Percentiles rank a stretch among this genome's conserved stretches.
Evolutionary conservation across 1,140 invertebrate species (phyloP).

Genomic region (Plectrocnemia conspersa): DNA sequence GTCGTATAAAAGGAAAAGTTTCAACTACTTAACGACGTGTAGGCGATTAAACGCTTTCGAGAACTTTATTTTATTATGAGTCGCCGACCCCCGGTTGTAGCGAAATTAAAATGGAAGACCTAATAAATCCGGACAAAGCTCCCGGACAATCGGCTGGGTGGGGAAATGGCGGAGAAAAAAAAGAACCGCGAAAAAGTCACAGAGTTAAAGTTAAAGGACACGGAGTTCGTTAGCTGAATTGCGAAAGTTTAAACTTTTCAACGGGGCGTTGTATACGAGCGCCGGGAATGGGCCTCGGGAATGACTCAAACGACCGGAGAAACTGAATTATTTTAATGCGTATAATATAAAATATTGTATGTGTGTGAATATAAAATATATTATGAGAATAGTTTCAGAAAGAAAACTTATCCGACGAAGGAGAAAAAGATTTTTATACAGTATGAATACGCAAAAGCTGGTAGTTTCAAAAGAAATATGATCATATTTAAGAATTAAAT

Average conservation of each 20-base stretch:
- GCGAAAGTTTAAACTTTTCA: constrained; percentile 28
- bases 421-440: no score
- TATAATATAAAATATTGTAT: no score
- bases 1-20: constrained; percentile 11
- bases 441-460: no score
- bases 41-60: constrained; percentile 25
- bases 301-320: no score
- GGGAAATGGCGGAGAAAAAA: constrained; percentile 10
- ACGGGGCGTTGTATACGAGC: neutral
- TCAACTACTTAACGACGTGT: constrained; percentile 27
- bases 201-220: constrained; percentile 33
- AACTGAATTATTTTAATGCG: no score
- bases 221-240: constrained; percentile 33
- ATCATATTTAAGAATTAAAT: no score
- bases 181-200: constrained; percentile 23
- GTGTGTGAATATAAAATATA: no score
- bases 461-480: no score
- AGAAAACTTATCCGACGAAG: no score
- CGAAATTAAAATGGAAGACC: constrained; percentile 32
- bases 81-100: constrained; percentile 19
- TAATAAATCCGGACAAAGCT: constrained; percentile 33
- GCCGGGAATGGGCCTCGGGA: no score
- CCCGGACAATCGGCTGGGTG: no score
- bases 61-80: constrained; percentile 19
- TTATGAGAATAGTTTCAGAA: no score